phyloP scores from a whole-genome alignment of 2,888 invertebrate genomes.

The Sarcophaga rosellei region DNA sequence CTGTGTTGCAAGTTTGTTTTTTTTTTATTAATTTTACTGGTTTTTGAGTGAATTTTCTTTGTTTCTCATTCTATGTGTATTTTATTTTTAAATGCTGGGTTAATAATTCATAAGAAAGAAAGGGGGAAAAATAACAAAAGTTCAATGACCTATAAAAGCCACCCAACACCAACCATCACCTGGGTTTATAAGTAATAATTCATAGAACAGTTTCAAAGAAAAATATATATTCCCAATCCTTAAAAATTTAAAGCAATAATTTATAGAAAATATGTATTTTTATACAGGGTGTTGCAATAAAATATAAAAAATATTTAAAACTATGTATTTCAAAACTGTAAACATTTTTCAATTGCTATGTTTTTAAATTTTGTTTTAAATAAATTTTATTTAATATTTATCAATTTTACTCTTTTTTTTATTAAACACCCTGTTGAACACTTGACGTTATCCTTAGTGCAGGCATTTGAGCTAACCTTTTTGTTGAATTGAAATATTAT shows the following conservation, averaged over 20 bases:
- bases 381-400: neutral
- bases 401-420: neutral
- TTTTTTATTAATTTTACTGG: neutral
- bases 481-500: neutral
- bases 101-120: slow-evolving; percentile 19
- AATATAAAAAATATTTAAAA: no score
- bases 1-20: no score
- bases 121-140: neutral
- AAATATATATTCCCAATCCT: no score
- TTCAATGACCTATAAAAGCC: slow-evolving; percentile 27
- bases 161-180: slow-evolving; percentile 5
- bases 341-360: no score
- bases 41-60: slow-evolving; percentile 11
- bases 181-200: slow-evolving; percentile 23
- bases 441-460: no score
- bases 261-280: no score
- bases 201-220: neutral
- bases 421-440: neutral
- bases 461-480: neutral
- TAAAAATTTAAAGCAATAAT: no score
- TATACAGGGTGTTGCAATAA: no score
- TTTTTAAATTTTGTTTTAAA: slow-evolving; percentile 9
- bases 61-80: neutral
- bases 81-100: slow-evolving; percentile 13
- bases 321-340: no score